Evolutionary conservation across 2,113 vertebrate genomes (phyloP), one percentile per base, ranked within the genome.

Genomic region (Halichoerus grypus): DNA sequence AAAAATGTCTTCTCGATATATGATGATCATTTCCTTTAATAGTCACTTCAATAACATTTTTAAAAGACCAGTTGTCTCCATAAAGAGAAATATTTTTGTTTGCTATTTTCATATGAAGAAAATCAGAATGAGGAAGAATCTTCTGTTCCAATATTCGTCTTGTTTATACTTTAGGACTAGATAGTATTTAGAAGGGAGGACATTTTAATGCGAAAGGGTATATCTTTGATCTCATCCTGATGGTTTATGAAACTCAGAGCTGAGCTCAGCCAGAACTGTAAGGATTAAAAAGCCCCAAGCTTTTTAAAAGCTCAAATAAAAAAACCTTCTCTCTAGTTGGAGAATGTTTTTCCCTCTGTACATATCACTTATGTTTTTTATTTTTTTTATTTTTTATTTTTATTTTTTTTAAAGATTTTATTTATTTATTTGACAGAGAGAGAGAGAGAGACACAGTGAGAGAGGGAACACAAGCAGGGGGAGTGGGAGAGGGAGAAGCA

Each of bases 61-160:
- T 42, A 92, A 82, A 65, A 91, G 22, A 28, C 36, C 57, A 79
- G 2, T 53, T 79, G 76, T 51, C 15, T 83, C 21, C 72, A n/a
- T 42, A 61, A 77, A 59, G 59, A 59, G 6, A 79, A 90, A 90
- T 51, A 67, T 12, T 57, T 89, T 85, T 46, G 18, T 57, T 93
- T 83, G 24, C 3, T 91, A 9, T 91, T 95, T 69, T 72, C 87
- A 55, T 61, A 77, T 63, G 63, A 51, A 94, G 59, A 84, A 88
- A 76, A 39, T 53, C 59, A 90, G 19, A 6, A 28, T 55, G 13
- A 80, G 8, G 15, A 81, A 90, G 8, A 90, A 57, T 84, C 67
- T 74, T 71, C 14, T 71, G 18, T 59, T 87, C 69, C 57, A 8
- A 51, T 85, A 49, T 49, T 88, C 76, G 67, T 7, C 21, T 49